phyloP scores from a whole-genome alignment of 1,140 invertebrate species.

The Lepidostoma basale region DNA sequence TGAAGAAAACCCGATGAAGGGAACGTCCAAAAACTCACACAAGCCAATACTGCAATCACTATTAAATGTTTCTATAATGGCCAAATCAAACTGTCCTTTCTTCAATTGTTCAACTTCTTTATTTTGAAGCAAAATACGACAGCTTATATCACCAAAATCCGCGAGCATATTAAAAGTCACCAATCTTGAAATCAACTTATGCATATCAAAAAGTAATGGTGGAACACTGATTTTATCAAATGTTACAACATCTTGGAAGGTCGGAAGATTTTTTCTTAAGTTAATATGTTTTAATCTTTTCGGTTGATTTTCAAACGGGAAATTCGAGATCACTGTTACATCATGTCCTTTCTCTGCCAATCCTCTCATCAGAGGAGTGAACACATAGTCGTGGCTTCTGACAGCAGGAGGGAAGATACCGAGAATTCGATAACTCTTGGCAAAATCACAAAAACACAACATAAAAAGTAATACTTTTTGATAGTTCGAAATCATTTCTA shows the following conservation, averaged over 20 bases:
- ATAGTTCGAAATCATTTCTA: too few species aligned
- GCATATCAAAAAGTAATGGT: conserved; percentile 12
- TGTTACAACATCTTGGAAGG: conserved; percentile 23
- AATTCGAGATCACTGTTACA: conserved; percentile 70
- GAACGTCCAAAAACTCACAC: conserved; percentile 41
- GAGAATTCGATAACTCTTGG: conserved; percentile 56
- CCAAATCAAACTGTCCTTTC: conserved; percentile 51
- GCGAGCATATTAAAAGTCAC: conserved; percentile 6
- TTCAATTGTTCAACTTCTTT: conserved; percentile 55
- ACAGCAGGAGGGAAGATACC: conserved; percentile 69
- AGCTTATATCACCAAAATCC: conserved; percentile 42
- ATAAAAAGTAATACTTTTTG: not conserved
- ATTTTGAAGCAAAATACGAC: conserved; percentile 53
- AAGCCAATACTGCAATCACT: conserved; percentile 48
- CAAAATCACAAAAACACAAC: conserved; percentile 46
- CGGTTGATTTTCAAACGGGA: conserved; percentile 57
- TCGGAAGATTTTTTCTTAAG: conserved; percentile 51
- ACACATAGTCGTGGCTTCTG: conserved; percentile 73
- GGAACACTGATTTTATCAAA: conserved; percentile 42
- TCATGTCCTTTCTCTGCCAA: conserved; percentile 69
- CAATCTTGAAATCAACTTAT: conserved; percentile 7
- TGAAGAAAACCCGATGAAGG: conserved; percentile 45
- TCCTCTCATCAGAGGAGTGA: conserved; percentile 67
- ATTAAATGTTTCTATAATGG: conserved; percentile 43
- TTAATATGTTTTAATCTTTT: conserved; percentile 66